Conservation (phyloP, 2,113 vertebrate genomes). For the Carollia perspicillata region DNA sequence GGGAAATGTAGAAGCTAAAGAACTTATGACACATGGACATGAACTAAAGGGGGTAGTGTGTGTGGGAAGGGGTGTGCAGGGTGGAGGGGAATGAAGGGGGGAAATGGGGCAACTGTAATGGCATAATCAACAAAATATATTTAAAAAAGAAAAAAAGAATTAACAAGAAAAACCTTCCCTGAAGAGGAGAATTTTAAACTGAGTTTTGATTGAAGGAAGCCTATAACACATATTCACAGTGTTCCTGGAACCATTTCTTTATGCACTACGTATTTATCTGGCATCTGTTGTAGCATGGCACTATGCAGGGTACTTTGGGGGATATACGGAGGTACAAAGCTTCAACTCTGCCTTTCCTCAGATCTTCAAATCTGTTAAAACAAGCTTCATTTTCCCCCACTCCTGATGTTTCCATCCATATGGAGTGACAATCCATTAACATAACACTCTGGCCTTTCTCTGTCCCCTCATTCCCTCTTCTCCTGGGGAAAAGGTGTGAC, state of each 20-base stretch:
- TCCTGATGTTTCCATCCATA: neutral
- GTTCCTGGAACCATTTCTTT: neutral
- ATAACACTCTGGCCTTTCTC: neutral
- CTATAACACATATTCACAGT: neutral
- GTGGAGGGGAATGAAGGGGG: too few relatives aligned
- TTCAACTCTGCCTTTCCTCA: neutral
- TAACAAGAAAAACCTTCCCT: constrained; percentile 39
- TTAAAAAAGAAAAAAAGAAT: too few relatives aligned
- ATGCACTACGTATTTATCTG: constrained; percentile 22
- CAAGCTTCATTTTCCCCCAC: neutral
- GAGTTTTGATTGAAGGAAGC: constrained; percentile 32
- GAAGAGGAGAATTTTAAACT: constrained; percentile 24
- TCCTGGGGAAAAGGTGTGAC: neutral
- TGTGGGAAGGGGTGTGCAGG: too few relatives aligned
- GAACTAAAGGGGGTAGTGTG: too few relatives aligned
- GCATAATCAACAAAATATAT: too few relatives aligned
- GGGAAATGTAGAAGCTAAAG: too few relatives aligned
- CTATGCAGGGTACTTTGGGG: neutral
- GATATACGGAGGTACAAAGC: neutral
- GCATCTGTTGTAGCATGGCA: neutral
- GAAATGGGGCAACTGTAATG: too few relatives aligned
- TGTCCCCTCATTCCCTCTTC: neutral
- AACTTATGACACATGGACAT: too few relatives aligned
- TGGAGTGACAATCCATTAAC: neutral
- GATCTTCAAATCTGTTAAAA: constrained; percentile 1